Conservation (phyloP, 2,113 vertebrate species). For the Ailurus styani region DNA sequence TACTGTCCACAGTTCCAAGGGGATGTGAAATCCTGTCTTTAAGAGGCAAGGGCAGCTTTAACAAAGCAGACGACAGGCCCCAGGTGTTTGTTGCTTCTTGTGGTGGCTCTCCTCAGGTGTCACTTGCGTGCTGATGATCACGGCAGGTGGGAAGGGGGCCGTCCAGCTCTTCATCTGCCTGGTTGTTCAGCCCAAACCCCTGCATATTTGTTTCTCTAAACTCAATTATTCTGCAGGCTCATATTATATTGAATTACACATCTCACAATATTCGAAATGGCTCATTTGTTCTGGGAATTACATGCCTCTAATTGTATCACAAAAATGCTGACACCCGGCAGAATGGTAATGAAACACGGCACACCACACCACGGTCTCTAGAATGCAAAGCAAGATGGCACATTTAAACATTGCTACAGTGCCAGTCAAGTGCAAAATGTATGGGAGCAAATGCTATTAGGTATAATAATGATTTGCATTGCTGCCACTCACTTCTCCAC, state of each 20-base stretch:
- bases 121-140: accelerated
- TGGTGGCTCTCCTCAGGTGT: accelerated
- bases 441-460: neutral
- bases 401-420: neutral
- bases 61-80: accelerated
- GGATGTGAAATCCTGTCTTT: neutral
- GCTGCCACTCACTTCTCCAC: neutral
- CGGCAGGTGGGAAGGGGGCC: neutral
- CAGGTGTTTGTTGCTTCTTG: neutral
- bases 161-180: neutral
- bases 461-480: neutral
- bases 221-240: neutral
- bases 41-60: too few species aligned
- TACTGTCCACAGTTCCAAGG: neutral
- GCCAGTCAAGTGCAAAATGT: neutral
- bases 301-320: neutral
- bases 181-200: neutral
- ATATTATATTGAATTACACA: conserved; percentile 26
- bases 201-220: neutral
- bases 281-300: conserved; percentile 52
- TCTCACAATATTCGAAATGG: conserved; percentile 30
- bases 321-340: conserved; percentile 24
- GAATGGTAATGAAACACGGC: neutral
- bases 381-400: neutral
- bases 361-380: neutral